Evolutionary conservation across 2,888 invertebrate genomes (phyloP).

Genomic region (Parochlus steinenii): DNA sequence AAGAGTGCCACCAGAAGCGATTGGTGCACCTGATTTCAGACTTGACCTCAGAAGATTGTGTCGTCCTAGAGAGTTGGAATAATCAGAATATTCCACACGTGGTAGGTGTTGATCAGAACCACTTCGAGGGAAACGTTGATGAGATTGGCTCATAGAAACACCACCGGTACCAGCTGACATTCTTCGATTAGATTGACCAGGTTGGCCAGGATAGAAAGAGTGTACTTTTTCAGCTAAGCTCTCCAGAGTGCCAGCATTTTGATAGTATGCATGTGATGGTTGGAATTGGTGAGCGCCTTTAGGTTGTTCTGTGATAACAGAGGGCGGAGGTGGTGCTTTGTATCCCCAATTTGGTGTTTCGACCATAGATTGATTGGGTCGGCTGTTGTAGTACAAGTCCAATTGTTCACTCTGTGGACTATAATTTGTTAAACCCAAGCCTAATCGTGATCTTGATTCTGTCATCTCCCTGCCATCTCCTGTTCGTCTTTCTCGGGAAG

Average conservation of each 20-base stretch:
- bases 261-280: slow-evolving; percentile 53
- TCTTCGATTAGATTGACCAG: slow-evolving; percentile 36
- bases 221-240: slow-evolving; percentile 87
- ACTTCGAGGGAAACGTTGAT: slow-evolving; percentile 54
- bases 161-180: slow-evolving; percentile 46
- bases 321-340: slow-evolving; percentile 44
- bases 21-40: slow-evolving; percentile 43
- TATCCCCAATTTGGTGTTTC: slow-evolving; percentile 33
- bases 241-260: slow-evolving; percentile 63
- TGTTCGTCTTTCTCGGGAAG: slow-evolving; percentile 33
- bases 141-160: slow-evolving; percentile 25
- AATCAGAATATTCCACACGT: slow-evolving; percentile 73
- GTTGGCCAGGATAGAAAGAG: slow-evolving; percentile 58
- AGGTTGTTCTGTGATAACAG: slow-evolving; percentile 82
- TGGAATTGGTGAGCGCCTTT: slow-evolving; percentile 72
- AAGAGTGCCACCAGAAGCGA: slow-evolving; percentile 34
- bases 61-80: slow-evolving; percentile 52
- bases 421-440: slow-evolving; percentile 47
- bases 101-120: slow-evolving; percentile 86
- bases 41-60: slow-evolving; percentile 70
- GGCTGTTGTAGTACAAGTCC: slow-evolving; percentile 68
- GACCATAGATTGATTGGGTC: slow-evolving; percentile 40
- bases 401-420: slow-evolving; percentile 50
- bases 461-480: slow-evolving; percentile 69
- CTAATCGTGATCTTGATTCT: slow-evolving; percentile 56